These are phyloP conservation scores for Labeo calbasu DNA, from an alignment of 2,797 vertebrate species.

Conservation along the genomic window DNA sequence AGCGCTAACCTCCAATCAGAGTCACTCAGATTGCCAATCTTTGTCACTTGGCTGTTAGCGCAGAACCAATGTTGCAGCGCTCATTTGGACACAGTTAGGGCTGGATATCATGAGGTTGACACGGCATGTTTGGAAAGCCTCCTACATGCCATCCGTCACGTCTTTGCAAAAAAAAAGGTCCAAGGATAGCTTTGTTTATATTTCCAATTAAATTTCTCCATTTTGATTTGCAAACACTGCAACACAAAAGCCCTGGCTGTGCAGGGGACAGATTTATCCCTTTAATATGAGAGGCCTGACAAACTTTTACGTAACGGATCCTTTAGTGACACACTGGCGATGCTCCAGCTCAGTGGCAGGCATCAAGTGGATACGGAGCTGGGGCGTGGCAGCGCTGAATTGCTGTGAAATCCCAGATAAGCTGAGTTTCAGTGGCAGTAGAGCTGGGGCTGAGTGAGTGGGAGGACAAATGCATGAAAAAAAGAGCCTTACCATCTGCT, in stretches of 20 bases:
- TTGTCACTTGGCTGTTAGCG: conserved; percentile 1
- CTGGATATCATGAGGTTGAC: conserved; percentile 21
- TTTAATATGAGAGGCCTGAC: conserved; percentile 57
- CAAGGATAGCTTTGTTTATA: conserved; percentile 36
- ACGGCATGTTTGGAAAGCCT: conserved; percentile 25
- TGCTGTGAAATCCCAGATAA: conserved; percentile 66
- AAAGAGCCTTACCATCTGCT: conserved; percentile 60
- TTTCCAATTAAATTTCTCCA: conserved; percentile 38
- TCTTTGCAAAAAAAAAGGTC: not conserved
- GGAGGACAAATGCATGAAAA: conserved; percentile 49
- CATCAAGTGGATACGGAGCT: conserved; percentile 45
- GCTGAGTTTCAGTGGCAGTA: conserved; percentile 55
- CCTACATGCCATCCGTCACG: conserved; percentile 44
- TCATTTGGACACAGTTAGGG: conserved; percentile 16
- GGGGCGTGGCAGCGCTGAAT: conserved; percentile 56
- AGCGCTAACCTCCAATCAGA: conserved; percentile 38
- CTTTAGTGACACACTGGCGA: conserved; percentile 54
- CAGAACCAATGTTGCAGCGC: not conserved
- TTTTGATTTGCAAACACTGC: conserved; percentile 48
- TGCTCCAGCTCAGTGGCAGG: conserved; percentile 52
- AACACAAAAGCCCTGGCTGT: conserved; percentile 32
- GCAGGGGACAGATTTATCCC: conserved; percentile 52
- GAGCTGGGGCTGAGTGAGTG: conserved; percentile 48
- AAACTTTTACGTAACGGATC: conserved; percentile 59
- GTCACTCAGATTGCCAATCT: conserved; percentile 29